Conservation (phyloP, 2,888 invertebrate genomes). For the Parnassius smintheus region DNA sequence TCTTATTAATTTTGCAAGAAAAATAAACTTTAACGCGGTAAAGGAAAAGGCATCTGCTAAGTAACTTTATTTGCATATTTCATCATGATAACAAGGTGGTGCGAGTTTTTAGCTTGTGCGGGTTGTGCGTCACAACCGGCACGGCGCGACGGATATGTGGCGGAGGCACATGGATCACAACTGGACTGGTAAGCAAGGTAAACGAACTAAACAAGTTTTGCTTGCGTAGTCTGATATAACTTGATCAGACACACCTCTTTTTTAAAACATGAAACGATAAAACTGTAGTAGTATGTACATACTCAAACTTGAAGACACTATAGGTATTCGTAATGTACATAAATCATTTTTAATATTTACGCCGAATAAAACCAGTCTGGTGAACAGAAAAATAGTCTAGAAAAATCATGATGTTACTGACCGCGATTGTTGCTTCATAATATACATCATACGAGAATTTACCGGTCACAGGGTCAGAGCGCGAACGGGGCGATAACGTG, state of each 20-base stretch:
- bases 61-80: slow-evolving; percentile 17
- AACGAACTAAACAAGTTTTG: slow-evolving; percentile 26
- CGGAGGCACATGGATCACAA: too few relatives aligned
- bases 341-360: too few relatives aligned
- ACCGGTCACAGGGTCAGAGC: slow-evolving; percentile 67
- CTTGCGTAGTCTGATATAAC: slow-evolving; percentile 25
- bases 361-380: background rate
- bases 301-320: background rate
- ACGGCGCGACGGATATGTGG: too few relatives aligned
- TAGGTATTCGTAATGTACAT: background rate
- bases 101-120: slow-evolving; percentile 19
- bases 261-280: slow-evolving; percentile 20
- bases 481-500: slow-evolving; percentile 56
- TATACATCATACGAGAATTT: slow-evolving; percentile 61
- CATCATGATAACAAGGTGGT: slow-evolving; percentile 22
- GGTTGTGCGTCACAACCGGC: slow-evolving; percentile 19
- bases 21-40: background rate
- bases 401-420: slow-evolving; percentile 59
- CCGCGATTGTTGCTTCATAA: slow-evolving; percentile 63
- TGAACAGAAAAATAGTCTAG: slow-evolving; percentile 23
- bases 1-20: too few relatives aligned
- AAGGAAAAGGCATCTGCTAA: slow-evolving; percentile 4
- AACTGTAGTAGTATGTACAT: background rate
- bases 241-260: slow-evolving; percentile 23
- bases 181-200: slow-evolving; percentile 12